Evolutionary conservation across 2,888 invertebrate genomes (phyloP), one percentile per base, ranked within the genome.

Genomic region (Drosophila meridiana): DNA sequence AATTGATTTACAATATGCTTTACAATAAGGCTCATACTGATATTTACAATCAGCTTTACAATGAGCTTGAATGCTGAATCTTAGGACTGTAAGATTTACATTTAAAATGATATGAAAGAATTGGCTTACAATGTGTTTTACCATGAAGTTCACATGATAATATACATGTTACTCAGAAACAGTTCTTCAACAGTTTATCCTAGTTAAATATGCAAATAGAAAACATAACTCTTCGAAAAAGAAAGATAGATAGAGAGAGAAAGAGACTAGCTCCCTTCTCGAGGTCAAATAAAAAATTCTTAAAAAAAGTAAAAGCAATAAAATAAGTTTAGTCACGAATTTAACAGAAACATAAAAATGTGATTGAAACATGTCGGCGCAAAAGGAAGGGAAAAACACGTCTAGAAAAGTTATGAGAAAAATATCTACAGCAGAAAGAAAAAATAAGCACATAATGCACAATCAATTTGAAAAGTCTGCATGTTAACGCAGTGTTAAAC

Each of bases 281-380:
- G 20, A 58, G 57, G 20, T 34, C 45, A 45, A 13, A 45, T 32
- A 45, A 34, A 34, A 34, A 4, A 34, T 26, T 43, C 3, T 13
- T 20, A 20, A 7, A 52, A 34, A 20, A 26, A 36, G 13, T 45
- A 14, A 36, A 57, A 26, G 45, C 45, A 8, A 58, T 45, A 43
- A 58, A 58, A 45, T 26, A 58, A 34, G 26, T 34, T 45, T 0
- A 45, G 57, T 58, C 57, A 45, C 57, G 57, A 45, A 42, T 40
- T 56, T 9, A 11, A 11, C n/a, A 11, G 26, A 36, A 53, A 4
- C 26, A 38, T 56, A 56, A 30, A 40, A 42, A 45, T 34, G 32
- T 8, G 26, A 20, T 20, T 43, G 26, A 2, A 58, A 45, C 57
- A 43, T 56, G 42, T 56, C 30, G 30, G 30, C 28, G 42, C 13